phyloP scores from a whole-genome alignment of 2,888 invertebrate species.

The Amiota minor region DNA sequence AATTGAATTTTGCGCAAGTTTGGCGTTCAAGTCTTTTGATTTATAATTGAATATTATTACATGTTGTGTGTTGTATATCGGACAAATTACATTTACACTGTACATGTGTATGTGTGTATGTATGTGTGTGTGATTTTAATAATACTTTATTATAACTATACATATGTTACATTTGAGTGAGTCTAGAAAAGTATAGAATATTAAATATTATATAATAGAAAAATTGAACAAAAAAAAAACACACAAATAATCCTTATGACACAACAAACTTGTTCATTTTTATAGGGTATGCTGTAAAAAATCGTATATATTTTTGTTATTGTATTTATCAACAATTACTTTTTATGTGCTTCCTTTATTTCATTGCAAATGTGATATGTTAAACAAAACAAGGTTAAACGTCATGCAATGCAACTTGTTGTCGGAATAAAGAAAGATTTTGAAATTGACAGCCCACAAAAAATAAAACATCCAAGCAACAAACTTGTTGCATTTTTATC shows the following conservation, averaged over 20 bases:
- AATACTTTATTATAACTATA: background rate
- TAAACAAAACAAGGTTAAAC: constrained; percentile 2
- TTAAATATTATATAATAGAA: background rate
- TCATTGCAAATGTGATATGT: background rate
- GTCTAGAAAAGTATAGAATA: background rate
- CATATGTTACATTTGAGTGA: background rate
- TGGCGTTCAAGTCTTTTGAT: constrained; percentile 24
- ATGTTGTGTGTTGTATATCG: background rate
- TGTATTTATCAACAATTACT: background rate
- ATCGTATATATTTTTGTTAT: too few relatives aligned
- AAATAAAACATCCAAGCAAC: constrained; percentile 55
- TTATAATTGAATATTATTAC: constrained; percentile 19
- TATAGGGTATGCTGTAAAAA: background rate
- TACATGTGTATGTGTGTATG: constrained; percentile 5
- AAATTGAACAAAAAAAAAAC: background rate
- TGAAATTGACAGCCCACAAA: constrained; percentile 19
- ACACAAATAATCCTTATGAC: background rate
- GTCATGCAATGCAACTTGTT: constrained; percentile 13
- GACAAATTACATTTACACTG: background rate
- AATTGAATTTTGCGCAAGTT: constrained; percentile 24
- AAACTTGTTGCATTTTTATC: constrained; percentile 45
- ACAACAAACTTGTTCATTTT: background rate
- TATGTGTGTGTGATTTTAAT: background rate
- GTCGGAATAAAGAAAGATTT: constrained; percentile 17
- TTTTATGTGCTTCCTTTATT: background rate